Conservation (phyloP, 2,113 vertebrate genomes). For the Lucifuga dentata region DNA sequence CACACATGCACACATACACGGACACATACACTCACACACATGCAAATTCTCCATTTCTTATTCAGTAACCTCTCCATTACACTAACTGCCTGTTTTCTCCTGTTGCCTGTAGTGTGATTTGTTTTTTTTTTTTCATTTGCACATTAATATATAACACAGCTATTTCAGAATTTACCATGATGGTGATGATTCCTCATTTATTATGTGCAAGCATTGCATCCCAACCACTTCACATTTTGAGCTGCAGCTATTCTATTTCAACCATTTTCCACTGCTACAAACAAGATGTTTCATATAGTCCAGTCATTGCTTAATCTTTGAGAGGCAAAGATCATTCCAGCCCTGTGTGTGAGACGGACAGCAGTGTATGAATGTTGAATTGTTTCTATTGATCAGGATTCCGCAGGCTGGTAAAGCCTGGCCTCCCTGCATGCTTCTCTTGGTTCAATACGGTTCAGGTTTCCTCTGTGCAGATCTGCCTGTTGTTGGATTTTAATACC, state of each 20-base stretch:
- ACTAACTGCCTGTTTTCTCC: too few species aligned
- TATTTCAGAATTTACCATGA: too few species aligned
- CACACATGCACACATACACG: background rate
- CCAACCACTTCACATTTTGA: slow-evolving; percentile 16
- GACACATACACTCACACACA: background rate
- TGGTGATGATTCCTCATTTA: too few species aligned
- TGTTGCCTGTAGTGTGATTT: too few species aligned
- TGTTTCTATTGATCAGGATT: slow-evolving; percentile 75
- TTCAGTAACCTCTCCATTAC: too few species aligned
- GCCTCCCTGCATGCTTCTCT: slow-evolving; percentile 54
- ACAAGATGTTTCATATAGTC: slow-evolving; percentile 34
- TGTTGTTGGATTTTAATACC: slow-evolving; percentile 71
- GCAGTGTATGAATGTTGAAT: slow-evolving; percentile 66
- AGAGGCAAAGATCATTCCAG: slow-evolving; percentile 33
- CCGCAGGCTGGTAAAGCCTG: slow-evolving; percentile 59
- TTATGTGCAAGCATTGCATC: background rate
- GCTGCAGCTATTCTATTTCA: slow-evolving; percentile 13
- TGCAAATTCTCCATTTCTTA: too few species aligned
- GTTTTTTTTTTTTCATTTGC: too few species aligned
- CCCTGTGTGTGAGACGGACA: slow-evolving; percentile 52
- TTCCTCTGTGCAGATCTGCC: slow-evolving; percentile 62
- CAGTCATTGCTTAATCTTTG: slow-evolving; percentile 33
- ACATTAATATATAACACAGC: too few species aligned
- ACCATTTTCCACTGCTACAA: slow-evolving; percentile 7
- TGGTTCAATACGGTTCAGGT: slow-evolving; percentile 70